Evolutionary conservation across 2,888 invertebrate species (phyloP).

Genomic region (Amphipyra berbera): DNA sequence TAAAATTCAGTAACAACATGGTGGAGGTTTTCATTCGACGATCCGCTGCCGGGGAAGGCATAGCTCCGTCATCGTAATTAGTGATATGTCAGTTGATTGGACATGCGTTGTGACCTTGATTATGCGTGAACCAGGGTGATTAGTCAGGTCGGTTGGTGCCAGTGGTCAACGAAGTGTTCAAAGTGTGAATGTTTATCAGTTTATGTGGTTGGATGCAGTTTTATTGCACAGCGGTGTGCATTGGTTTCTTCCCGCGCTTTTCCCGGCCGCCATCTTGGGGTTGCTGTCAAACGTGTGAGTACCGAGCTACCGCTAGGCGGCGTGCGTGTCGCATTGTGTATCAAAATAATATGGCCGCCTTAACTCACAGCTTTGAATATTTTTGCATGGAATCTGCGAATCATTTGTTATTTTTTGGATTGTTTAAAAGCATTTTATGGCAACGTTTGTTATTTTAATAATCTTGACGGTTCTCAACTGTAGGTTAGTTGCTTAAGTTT

Average conservation of each 20-base stretch:
- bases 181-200: conserved; percentile 40
- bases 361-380: conserved; percentile 81
- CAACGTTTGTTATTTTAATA: conserved; percentile 17
- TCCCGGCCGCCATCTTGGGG: conserved; percentile 81
- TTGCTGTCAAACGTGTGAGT: conserved; percentile 77
- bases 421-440: conserved; percentile 33
- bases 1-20: conserved; percentile 90
- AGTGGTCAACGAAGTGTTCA: conserved; percentile 32
- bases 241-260: conserved; percentile 61
- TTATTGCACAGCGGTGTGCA: conserved; percentile 68
- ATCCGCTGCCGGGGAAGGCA: conserved; percentile 87
- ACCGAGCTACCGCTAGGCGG: conserved; percentile 80
- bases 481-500: neutral
- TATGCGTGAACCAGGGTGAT: conserved; percentile 22
- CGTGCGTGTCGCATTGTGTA: conserved; percentile 80
- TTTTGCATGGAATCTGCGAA: conserved; percentile 79
- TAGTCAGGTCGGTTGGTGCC: conserved; percentile 1
- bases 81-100: conserved; percentile 64
- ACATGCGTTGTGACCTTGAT: conserved; percentile 59
- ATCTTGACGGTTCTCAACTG: neutral
- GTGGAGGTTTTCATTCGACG: conserved; percentile 89
- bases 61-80: conserved; percentile 86
- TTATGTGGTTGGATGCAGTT: conserved; percentile 68
- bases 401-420: conserved; percentile 53
- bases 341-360: conserved; percentile 78